Conservation (phyloP, 2,797 vertebrate genomes). For the Lutjanus campechanus region DNA sequence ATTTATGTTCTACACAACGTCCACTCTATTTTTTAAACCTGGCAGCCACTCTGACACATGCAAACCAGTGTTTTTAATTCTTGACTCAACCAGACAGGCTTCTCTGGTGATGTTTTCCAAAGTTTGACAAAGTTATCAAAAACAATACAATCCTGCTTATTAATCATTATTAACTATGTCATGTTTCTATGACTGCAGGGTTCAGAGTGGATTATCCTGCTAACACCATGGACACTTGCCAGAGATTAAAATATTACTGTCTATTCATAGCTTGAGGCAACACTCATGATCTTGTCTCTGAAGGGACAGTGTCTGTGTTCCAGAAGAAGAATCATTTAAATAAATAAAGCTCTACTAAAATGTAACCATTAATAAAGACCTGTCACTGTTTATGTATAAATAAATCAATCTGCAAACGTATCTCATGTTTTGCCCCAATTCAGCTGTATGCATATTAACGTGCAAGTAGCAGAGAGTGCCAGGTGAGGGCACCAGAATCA, state of each 20-base stretch:
- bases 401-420: not conserved
- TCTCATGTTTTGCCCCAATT: not conserved
- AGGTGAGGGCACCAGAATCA: slow-evolving; percentile 58
- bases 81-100: not conserved
- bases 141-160: not conserved
- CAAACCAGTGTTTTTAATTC: not conserved
- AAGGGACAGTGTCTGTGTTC: not conserved
- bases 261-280: slow-evolving; percentile 14
- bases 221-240: slow-evolving; percentile 19
- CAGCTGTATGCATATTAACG: not conserved
- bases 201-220: slow-evolving; percentile 31
- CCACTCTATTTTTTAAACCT: not conserved
- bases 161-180: slow-evolving; percentile 29
- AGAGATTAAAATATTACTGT: slow-evolving; percentile 44
- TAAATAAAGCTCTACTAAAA: not conserved
- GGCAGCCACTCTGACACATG: not conserved
- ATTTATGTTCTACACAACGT: too few species aligned
- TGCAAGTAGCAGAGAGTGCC: slow-evolving; percentile 30
- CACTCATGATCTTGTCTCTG: not conserved
- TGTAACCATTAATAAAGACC: not conserved
- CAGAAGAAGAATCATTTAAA: not conserved
- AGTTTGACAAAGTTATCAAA: not conserved
- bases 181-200: slow-evolving; percentile 10
- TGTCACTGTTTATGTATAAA: too few species aligned
- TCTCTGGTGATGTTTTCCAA: not conserved